Base-by-base conservation (phyloP, 2,797 vertebrate species). In the Hybognathus amarus region DNA sequence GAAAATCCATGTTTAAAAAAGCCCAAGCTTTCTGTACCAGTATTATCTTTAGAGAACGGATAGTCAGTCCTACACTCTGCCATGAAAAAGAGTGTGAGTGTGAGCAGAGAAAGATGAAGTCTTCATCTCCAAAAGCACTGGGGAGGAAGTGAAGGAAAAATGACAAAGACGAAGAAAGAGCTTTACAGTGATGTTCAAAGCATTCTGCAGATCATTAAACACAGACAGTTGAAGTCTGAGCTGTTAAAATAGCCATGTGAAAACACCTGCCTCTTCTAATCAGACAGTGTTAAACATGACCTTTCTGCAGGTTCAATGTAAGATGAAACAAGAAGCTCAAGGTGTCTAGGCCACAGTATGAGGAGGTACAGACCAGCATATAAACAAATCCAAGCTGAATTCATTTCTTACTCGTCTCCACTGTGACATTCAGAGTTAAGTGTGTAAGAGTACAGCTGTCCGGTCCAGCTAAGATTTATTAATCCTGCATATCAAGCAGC, bases 51-150 rank as follows among this genome's bases (percentile, higher is more conserved):
- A 18, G 13, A 20, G 54, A 80, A 63, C 4, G 27, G 33, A 70
- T 20, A n/a, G 24, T 71, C 77, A 40, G 18, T 79, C 47, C 69
- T 74, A 45, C 6, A 52, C 68, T 30, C n/a, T 33, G 38, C 79
- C 40, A 80, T 73, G 9, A 63, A 47, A 63, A 36, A 3, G 24
- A 33, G 38, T n/a, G n/a, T n/a, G n/a, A 80, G 67, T 12, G 40
- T 36, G 20, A 71, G 40, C 20, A n/a, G 40, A 59, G 40, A n/a
- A 33, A 80, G 24, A 80, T 71, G 67, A 71, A 73, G 68, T 73
- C 68, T 80, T 73, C 24, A 36, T 47, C 79, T 81, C 18, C 38
- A 42, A 71, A 42, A 45, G 68, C 68, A 71, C 79, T 47, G 38
- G 52, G 54, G 54, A 71, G 68, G 24, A 80, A 71, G 67, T 47